These are phyloP conservation scores for Hypsopygia costalis DNA, from an alignment of 2,888 invertebrate genomes.

Conservation along the genomic window DNA sequence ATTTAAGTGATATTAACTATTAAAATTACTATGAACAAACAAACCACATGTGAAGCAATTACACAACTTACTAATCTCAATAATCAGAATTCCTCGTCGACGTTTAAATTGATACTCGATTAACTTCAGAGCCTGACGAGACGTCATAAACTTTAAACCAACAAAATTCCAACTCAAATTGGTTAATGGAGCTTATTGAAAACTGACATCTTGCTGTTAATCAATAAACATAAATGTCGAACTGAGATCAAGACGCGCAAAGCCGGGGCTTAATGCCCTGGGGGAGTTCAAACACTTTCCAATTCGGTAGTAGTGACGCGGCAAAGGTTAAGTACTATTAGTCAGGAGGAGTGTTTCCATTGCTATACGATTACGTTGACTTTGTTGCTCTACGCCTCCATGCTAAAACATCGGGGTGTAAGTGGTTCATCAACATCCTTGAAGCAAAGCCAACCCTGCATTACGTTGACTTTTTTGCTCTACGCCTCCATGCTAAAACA, in stretches of 20 bases:
- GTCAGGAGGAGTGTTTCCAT: too few species aligned
- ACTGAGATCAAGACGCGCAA: slow-evolving; percentile 58
- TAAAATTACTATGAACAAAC: neutral
- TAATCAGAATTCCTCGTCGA: slow-evolving; percentile 30
- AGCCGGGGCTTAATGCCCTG: slow-evolving; percentile 50
- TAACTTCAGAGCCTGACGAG: slow-evolving; percentile 43
- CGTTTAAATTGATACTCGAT: slow-evolving; percentile 44
- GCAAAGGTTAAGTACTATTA: slow-evolving; percentile 37
- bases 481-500: too few species aligned
- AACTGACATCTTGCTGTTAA: slow-evolving; percentile 56
- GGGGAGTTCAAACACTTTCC: slow-evolving; percentile 70
- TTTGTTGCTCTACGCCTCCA: too few species aligned
- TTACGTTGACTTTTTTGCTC: too few species aligned
- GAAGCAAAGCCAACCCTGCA: too few species aligned
- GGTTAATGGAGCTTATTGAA: slow-evolving; percentile 74
- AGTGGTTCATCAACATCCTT: too few species aligned
- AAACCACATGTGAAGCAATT: slow-evolving; percentile 11
- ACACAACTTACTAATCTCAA: slow-evolving; percentile 23
- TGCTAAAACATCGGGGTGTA: too few species aligned
- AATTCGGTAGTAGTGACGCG: slow-evolving; percentile 42
- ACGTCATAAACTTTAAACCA: slow-evolving; percentile 56
- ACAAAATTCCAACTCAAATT: slow-evolving; percentile 62
- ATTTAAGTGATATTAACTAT: too few species aligned
- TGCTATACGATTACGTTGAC: too few species aligned
- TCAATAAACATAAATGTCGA: slow-evolving; percentile 75